These are phyloP conservation scores for Chalcis sispes DNA, from an alignment of 2,888 invertebrate species.

Conservation along the genomic window DNA sequence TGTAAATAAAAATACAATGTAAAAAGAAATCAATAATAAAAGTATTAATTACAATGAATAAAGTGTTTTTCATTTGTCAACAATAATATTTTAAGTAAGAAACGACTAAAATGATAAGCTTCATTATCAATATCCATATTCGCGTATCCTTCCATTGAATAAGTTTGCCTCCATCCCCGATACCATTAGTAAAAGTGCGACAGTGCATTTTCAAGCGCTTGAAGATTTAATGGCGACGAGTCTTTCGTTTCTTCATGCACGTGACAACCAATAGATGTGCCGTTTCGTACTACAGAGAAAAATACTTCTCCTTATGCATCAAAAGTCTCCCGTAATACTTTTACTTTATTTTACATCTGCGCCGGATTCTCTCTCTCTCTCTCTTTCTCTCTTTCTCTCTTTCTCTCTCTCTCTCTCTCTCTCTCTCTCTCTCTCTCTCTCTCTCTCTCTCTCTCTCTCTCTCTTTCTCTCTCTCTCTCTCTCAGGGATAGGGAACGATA, in stretches of 20 bases:
- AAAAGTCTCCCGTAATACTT: not conserved
- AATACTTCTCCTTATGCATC: not conserved
- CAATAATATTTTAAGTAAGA: no score
- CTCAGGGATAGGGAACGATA: not conserved
- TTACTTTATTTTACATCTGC: not conserved
- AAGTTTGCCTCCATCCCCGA: not conserved
- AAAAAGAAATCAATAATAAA: no score
- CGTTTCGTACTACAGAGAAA: not conserved
- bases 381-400: not conserved
- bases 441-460: not conserved
- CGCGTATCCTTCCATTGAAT: not conserved
- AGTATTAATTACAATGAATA: no score
- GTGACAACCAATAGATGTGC: no score
- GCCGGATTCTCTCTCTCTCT: not conserved
- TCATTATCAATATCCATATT: not conserved
- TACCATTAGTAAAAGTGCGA: conserved; percentile 17
- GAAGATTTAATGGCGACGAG: not conserved
- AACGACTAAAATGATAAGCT: no score
- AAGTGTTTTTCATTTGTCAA: no score
- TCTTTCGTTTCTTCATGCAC: not conserved
- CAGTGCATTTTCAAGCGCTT: conserved; percentile 10
- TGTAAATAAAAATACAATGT: no score
- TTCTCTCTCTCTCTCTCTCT: not conserved
- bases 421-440: not conserved
- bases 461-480: not conserved